Conservation (phyloP, 2,888 invertebrate species). For the Eulithis prunata region DNA sequence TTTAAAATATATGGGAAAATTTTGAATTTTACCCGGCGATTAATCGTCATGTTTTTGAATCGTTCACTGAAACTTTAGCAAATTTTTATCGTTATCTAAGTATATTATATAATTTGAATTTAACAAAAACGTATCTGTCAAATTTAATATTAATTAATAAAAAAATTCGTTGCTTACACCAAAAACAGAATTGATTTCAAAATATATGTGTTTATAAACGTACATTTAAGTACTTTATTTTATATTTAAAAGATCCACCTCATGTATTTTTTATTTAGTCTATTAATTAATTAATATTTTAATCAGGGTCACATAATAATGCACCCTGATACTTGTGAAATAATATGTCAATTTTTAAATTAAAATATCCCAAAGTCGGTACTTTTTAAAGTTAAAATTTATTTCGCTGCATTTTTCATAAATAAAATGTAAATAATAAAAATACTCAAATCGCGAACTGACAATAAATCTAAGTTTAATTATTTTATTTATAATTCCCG, state of each 20-base stretch:
- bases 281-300: background rate
- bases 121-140: constrained; percentile 1
- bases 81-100: constrained; percentile 30
- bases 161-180: constrained; percentile 4
- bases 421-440: constrained; percentile 66
- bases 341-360: constrained; percentile 32
- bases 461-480: constrained; percentile 80
- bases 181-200: constrained; percentile 1
- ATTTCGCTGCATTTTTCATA: constrained; percentile 60
- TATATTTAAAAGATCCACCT: constrained; percentile 15
- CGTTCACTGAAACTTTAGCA: constrained; percentile 30
- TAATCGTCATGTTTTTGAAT: constrained; percentile 37
- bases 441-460: constrained; percentile 83
- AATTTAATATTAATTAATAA: background rate
- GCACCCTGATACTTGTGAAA: constrained; percentile 12
- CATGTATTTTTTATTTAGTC: constrained; percentile 6
- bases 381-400: constrained; percentile 42
- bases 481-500: constrained; percentile 68
- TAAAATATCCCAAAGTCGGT: constrained; percentile 25
- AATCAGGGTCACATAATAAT: background rate
- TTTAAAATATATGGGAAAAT: constrained; percentile 58
- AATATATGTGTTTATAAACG: constrained; percentile 1
- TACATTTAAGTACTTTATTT: constrained; percentile 1
- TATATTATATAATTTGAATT: constrained; percentile 26
- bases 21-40: constrained; percentile 59